These are phyloP conservation scores for Orestias chungarensis DNA, from an alignment of 2,797 vertebrate genomes.

Conservation along the genomic window DNA sequence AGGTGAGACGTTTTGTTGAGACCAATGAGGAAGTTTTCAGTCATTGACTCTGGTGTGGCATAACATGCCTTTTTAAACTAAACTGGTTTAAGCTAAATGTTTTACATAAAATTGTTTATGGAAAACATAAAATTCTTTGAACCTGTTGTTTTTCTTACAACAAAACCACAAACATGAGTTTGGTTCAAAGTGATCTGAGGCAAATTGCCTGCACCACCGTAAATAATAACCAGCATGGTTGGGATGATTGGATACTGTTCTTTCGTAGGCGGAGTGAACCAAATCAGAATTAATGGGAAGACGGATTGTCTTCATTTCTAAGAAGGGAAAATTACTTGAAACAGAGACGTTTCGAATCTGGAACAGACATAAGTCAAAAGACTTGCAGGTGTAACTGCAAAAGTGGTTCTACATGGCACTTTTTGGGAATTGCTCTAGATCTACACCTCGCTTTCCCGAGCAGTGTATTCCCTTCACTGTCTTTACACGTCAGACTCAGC, in stretches of 20 bases:
- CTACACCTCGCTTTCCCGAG: neutral
- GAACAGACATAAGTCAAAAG: neutral
- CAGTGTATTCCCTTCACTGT: slow-evolving; percentile 10
- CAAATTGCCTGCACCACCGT: neutral
- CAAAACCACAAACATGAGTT: too few relatives aligned
- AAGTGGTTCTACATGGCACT: too few relatives aligned
- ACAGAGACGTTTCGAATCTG: neutral
- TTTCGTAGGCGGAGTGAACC: neutral
- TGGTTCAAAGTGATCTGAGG: neutral
- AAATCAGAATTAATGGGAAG: neutral
- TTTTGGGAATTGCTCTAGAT: neutral
- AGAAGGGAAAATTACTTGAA: neutral
- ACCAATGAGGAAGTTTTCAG: too few relatives aligned
- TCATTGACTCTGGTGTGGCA: too few relatives aligned
- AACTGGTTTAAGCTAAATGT: too few relatives aligned
- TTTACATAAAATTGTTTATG: too few relatives aligned
- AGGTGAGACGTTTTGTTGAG: neutral
- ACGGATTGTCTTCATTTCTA: neutral
- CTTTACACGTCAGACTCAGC: slow-evolving; percentile 16
- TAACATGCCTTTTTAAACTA: too few relatives aligned
- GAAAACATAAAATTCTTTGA: too few relatives aligned
- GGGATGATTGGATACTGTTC: neutral
- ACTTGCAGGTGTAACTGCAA: neutral
- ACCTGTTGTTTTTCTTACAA: neutral
- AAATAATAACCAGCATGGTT: neutral